phyloP scores from a whole-genome alignment of 2,888 invertebrate genomes.

The Neoascia interrupta region DNA sequence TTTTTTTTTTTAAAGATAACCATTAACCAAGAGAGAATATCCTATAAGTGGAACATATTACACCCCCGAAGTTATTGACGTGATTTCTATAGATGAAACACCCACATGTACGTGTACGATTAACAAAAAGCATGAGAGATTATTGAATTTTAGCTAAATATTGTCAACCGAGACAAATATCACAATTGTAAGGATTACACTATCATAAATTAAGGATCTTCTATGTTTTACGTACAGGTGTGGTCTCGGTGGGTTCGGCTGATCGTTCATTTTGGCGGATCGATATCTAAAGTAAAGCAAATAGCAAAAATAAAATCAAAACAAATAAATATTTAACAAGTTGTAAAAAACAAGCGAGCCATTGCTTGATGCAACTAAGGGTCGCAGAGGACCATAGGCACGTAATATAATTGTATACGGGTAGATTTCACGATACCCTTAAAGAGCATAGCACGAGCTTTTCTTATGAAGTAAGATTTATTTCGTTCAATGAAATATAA shows the following conservation, averaged over 20 bases:
- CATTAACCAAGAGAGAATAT: constrained; percentile 8
- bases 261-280: constrained; percentile 83
- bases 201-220: constrained; percentile 27
- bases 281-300: constrained; percentile 82
- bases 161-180: constrained; percentile 17
- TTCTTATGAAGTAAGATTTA: too few relatives aligned
- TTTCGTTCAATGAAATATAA: too few relatives aligned
- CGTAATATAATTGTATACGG: too few relatives aligned
- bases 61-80: constrained; percentile 34
- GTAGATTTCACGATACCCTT: too few relatives aligned
- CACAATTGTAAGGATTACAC: constrained; percentile 21
- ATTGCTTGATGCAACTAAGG: too few relatives aligned
- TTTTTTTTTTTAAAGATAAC: constrained; percentile 8
- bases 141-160: constrained; percentile 10
- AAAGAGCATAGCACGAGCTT: too few relatives aligned
- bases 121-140: constrained; percentile 18
- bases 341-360: background rate
- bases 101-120: constrained; percentile 9
- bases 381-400: too few relatives aligned
- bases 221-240: constrained; percentile 80
- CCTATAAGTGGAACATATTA: constrained; percentile 11
- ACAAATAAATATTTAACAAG: constrained; percentile 27
- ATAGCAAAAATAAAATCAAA: constrained; percentile 64
- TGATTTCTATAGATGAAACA: constrained; percentile 3
- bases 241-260: constrained; percentile 79